These are phyloP conservation scores for Phyllopteryx taeniolatus DNA, from an alignment of 2,113 vertebrate genomes.

Conservation along the genomic window DNA sequence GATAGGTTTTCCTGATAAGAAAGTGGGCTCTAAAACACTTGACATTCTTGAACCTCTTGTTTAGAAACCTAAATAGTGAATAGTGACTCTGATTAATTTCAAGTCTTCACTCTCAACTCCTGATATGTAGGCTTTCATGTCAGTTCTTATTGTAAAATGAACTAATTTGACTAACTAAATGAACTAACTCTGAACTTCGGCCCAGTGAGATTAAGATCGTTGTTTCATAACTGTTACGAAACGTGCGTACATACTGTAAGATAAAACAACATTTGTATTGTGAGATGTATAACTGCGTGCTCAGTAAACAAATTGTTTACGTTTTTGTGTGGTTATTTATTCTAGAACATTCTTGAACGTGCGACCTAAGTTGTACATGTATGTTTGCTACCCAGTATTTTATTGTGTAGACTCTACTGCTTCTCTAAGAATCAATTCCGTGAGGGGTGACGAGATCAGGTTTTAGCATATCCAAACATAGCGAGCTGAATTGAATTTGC, in stretches of 20 bases:
- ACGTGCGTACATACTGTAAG: no score
- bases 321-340: no score
- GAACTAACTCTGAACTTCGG: no score
- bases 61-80: conserved; percentile 16
- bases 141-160: not conserved
- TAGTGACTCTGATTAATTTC: conserved; percentile 14
- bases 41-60: conserved; percentile 12
- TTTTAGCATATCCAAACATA: not conserved
- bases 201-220: no score
- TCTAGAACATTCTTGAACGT: no score
- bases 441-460: not conserved
- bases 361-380: no score
- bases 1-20: conserved; percentile 30
- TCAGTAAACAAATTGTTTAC: no score
- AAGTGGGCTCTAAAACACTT: conserved; percentile 14
- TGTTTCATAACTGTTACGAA: no score
- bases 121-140: not conserved
- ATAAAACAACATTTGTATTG: no score
- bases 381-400: not conserved
- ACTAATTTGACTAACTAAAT: not conserved
- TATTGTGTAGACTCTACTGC: no score
- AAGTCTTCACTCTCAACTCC: not conserved
- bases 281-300: no score
- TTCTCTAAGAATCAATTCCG: not conserved
- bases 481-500: not conserved